Evolutionary conservation across 2,888 invertebrate species (phyloP), one percentile per base, ranked within the genome.

Genomic region (Morpho deidamia): DNA sequence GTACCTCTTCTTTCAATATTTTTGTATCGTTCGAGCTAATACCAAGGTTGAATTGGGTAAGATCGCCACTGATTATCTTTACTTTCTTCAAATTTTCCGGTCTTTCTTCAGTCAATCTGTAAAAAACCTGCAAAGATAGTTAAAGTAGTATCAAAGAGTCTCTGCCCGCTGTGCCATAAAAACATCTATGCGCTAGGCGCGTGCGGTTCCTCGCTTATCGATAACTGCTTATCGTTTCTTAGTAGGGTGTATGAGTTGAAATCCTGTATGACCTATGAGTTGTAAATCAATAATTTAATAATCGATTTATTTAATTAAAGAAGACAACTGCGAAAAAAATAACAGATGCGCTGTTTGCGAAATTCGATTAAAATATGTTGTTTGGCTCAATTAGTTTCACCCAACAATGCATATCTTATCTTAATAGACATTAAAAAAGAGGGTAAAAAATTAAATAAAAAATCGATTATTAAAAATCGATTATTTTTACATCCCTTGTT

Each of bases 51-150:
- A 93, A 92, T 67, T 93, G 89, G 47, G 93, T 92, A 59, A 96
- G 92, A 78, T 96, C 96, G 43, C 96, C 95, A 61, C 91, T 91
- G 44, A 95, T 91, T n/a, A 94, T 92, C 53, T 92, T 83, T 42
- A 95, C 91, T 79, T 95, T 95, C 66, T 88, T 90, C 61, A 95
- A 77, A 67, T 90, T 92, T 61, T 87, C 78, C 11, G 94, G 93
- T 53, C 90, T 90, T 65, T 92, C 92, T 68, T 90, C 85, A 68
- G 92, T 90, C 49, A 95, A 74, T 64, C 91, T 90, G 68, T 93
- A 92, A 73, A 94, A 95, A 12, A 95, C 83, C 95, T 95, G 69
- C 2, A 83, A 83, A 51, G 11, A 8, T 35, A 35, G 35, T 35
- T 35, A 8, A 8, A 8, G 8, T 8, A 35, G 35, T 35, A 35